Base-by-base conservation (phyloP, 2,113 vertebrate genomes). In the Deroptyus accipitrinus region DNA sequence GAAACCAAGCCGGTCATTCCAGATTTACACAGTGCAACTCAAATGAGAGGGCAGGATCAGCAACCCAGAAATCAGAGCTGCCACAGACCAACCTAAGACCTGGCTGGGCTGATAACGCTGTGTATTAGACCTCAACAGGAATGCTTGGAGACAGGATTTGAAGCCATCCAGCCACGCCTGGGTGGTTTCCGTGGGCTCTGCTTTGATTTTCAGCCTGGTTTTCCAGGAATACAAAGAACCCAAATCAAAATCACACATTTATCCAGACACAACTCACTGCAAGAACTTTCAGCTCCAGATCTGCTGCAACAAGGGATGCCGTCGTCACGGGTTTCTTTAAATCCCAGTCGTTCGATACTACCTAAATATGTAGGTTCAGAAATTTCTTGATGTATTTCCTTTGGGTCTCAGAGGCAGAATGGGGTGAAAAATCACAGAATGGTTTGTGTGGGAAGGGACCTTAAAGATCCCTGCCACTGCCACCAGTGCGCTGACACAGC, bases 401-500 rank as follows among this genome's bases (percentile, higher is more conserved):
- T n/a, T 10, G 49, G 17, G 33, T 52, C 82, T 83, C 37, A 48
- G 35, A 62, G 51, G 41, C 67, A 88, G 46, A 41, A 51, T 0
- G 0, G 27, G 8, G 9, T 13, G 25, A 27, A 9, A 67, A 57
- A n/a, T 7, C 33, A 23, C 33, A 35, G 57, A 35, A 7, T 10
- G 13, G 57, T 24, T 35, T 23, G 57, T 23, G 57, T 15, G 35
- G 22, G 57, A 59, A 59, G 33, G 57, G 20, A 35, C 22, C 13
- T 59, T 59, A 59, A 59, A 23, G 33, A 33, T 55, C 54, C 5
- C 11, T 20, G 10, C 30, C 18, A 13, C 54, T 20, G 54, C 3
- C n/a, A 31, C 20, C 27, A 1, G 20, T 11, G 11, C 41, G n/a
- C 49, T 5, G 4, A 3, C 27, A 1, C 24, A 10, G 11, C 51